phyloP scores from a whole-genome alignment of 2,113 vertebrate species.

The Apaloderma vittatum region DNA sequence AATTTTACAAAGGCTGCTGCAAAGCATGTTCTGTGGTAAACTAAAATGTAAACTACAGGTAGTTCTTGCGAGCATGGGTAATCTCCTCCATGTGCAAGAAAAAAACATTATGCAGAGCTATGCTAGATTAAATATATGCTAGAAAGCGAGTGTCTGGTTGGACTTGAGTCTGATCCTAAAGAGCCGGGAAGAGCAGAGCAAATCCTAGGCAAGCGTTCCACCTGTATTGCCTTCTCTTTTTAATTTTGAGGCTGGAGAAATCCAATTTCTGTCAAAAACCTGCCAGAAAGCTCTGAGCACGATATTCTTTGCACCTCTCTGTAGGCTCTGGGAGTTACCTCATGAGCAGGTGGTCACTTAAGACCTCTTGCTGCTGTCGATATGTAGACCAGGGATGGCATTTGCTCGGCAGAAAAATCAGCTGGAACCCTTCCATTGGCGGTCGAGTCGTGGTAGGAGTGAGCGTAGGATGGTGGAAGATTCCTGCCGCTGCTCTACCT shows the following conservation, averaged over 20 bases:
- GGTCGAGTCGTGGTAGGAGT: neutral
- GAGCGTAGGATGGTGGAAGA: rapidly evolving
- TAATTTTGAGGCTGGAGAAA: neutral
- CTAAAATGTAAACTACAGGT: neutral
- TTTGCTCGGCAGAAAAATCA: neutral
- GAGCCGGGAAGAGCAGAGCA: neutral
- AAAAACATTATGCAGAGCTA: neutral
- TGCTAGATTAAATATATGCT: neutral
- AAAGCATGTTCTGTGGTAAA: neutral
- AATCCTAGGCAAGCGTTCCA: neutral
- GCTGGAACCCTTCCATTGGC: neutral
- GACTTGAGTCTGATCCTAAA: neutral
- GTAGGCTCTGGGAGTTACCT: neutral
- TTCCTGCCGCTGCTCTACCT: neutral
- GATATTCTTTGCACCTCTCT: neutral
- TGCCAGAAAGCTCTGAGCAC: neutral
- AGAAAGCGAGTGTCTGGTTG: neutral
- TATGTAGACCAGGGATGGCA: neutral
- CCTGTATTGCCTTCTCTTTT: neutral
- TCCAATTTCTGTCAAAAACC: neutral
- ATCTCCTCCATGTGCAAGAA: rapidly evolving
- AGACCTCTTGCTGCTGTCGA: neutral
- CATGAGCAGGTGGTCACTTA: neutral
- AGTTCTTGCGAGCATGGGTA: neutral
- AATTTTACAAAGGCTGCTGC: neutral